Percentiles rank a stretch among this genome's conserved stretches.
phyloP scores from a whole-genome alignment of 2,888 invertebrate species.

The Hipparchia sbordonii region DNA sequence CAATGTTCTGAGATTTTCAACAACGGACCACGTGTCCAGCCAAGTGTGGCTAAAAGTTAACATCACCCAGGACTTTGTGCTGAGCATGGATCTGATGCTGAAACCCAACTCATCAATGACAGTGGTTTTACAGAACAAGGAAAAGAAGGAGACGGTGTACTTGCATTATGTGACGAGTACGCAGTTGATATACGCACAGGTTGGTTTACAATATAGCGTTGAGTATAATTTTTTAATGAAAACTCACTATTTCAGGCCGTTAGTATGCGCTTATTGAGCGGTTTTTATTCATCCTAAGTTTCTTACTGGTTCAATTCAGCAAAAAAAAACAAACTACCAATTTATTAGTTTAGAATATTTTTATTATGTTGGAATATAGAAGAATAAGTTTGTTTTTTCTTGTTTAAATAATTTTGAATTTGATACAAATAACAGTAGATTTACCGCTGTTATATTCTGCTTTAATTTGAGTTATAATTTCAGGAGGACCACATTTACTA shows the following conservation, averaged over 20 bases:
- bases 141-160: conserved; percentile 89
- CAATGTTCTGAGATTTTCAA: conserved; percentile 87
- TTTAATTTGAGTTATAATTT: not conserved
- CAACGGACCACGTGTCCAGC: conserved; percentile 86
- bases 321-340: too few species aligned
- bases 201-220: conserved; percentile 55
- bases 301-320: too few species aligned
- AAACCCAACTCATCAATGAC: conserved; percentile 92
- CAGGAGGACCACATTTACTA: conserved; percentile 92
- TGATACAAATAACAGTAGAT: too few species aligned
- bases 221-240: too few species aligned
- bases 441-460: too few species aligned
- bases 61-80: conserved; percentile 85
- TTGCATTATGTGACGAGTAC: conserved; percentile 92
- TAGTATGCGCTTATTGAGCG: too few species aligned
- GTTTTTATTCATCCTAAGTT: too few species aligned
- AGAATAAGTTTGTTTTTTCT: too few species aligned
- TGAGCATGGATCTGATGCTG: conserved; percentile 88
- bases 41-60: conserved; percentile 85
- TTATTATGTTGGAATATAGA: too few species aligned
- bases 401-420: too few species aligned
- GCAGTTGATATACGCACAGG: conserved; percentile 88
- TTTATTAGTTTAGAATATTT: too few species aligned
- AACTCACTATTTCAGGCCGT: too few species aligned
- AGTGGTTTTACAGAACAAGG: conserved; percentile 88